Conservation (phyloP, 2,888 invertebrate species). For the Allolobophora icterica region DNA sequence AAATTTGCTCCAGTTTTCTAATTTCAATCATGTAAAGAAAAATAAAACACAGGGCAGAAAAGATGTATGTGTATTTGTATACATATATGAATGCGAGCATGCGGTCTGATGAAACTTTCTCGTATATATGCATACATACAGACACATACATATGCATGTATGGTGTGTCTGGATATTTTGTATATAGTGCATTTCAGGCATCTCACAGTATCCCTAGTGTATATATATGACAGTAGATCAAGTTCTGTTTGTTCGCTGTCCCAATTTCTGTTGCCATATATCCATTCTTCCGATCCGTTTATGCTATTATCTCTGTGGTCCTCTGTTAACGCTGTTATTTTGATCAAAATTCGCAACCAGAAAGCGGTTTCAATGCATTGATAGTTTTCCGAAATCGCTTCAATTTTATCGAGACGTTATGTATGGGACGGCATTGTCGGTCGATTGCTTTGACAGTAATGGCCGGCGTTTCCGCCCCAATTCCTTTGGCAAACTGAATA, state of each 20-base stretch:
- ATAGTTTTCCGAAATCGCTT: not conserved
- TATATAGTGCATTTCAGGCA: not conserved
- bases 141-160: too few relatives aligned
- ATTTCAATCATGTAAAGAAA: too few relatives aligned
- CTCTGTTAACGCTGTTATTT: not conserved
- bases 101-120: too few relatives aligned
- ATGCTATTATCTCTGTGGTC: not conserved
- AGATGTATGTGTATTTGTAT: too few relatives aligned
- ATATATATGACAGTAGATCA: not conserved
- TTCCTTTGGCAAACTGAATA: too few relatives aligned
- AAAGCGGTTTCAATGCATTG: not conserved
- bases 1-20: too few relatives aligned
- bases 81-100: too few relatives aligned
- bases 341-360: slow-evolving; percentile 8
- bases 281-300: not conserved
- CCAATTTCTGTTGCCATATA: not conserved
- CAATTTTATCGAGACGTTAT: not conserved
- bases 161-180: not conserved
- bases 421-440: not conserved
- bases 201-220: not conserved
- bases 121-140: not conserved
- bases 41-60: too few relatives aligned
- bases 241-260: not conserved
- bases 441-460: too few relatives aligned
- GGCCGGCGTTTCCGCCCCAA: too few relatives aligned